Base-by-base conservation (phyloP, 1,140 invertebrate species). In the Temnothorax nylanderi region DNA sequence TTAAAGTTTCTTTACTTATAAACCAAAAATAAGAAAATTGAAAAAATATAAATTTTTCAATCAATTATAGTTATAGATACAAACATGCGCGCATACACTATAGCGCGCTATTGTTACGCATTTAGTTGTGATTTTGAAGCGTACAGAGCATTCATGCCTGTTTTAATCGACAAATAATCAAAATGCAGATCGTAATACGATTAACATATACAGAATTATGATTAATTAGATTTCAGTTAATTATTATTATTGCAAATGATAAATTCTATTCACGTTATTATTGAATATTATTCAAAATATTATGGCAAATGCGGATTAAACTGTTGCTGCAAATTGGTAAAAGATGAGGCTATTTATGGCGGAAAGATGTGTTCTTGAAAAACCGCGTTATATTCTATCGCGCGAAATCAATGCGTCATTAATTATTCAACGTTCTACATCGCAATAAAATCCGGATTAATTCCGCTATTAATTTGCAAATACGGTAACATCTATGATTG, bases 381-480 rank as follows among this genome's bases (percentile, higher is more conserved):
- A 56, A 16, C 13, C 13, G 18, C 51, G 26, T 60, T 74, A 37
- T 60, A 21, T 37, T 37, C 13, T 26, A 18, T 47, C 41, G 16
- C 26, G 37, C n/a, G 13, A 60, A 74, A 75, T 74, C 69, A 13
- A 21, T 49, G 34, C 26, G n/a, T 49, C 80, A 60, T 84, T 74
- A 49, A 84, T 75, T 75, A 84, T 47, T 44, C 54, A 62, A 75
- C 26, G 32, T 26, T 56, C 26, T 47, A 21, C n/a, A 47, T 34
- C 2, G 54, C 60, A 37, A 62, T 84, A 84, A 84, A 84, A 75
- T 60, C 54, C 41, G 54, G 11, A 72, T 49, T 62, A 74, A 74
- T 60, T 34, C 69, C 54, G 69, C 80, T 74, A 84, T 84, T 84
- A 84, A 84, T 84, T 84, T 75, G 80, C 80, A 84, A 75, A 34